Base-by-base conservation (phyloP, 2,113 vertebrate genomes). In the Phalacrocorax pelagicus region DNA sequence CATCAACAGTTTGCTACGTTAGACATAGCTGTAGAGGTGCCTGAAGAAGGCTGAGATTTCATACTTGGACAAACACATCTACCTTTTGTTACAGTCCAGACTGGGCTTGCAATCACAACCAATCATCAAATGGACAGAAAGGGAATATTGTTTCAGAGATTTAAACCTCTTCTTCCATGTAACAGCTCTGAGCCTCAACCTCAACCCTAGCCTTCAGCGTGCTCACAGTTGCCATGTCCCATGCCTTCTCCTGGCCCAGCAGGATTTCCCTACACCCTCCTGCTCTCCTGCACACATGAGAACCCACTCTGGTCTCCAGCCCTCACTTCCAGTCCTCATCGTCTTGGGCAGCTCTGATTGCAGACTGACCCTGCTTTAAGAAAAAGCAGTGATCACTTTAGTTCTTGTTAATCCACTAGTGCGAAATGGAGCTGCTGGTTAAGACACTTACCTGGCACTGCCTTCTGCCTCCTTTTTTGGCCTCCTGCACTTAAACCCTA, bases 141-240 rank as follows among this genome's bases (percentile, higher is more conserved):
- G 14, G 7, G 22, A 65, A 38, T 29, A 75, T 46, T 34, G 12
- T 46, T 38, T 54, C 58, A 66, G 27, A 58, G 36, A 27, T 66
- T 59, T 44, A 52, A 74, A 82, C 38, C 17, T 74, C 44, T 59
- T 62, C 42, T 42, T 84, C 29, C 16, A 47, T 1, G 2, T 77
- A 55, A 24, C 47, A 70, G 13, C 42, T 22, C 23, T n/a, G 38
- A 62, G 30, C 15, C 7, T 12, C 61, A 47, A 75, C 23, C 22
- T 15, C 0, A 2, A 34, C 61, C 12, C 27, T 23, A 46, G 38
- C 46, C 40, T n/a, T 77, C n/a, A 44, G 59, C 3, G 2, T 8
- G 12, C 34, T 14, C 5, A 1, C 40, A 34, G 26, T 55, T 19
- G 9, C 29, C 1, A 0, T 42, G n/a, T 57, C 42, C 49, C 51